Percentiles rank a stretch among this genome's conserved stretches.
Evolutionary conservation across 2,888 invertebrate genomes (phyloP).

Genomic region (Hypercompe scribonia): DNA sequence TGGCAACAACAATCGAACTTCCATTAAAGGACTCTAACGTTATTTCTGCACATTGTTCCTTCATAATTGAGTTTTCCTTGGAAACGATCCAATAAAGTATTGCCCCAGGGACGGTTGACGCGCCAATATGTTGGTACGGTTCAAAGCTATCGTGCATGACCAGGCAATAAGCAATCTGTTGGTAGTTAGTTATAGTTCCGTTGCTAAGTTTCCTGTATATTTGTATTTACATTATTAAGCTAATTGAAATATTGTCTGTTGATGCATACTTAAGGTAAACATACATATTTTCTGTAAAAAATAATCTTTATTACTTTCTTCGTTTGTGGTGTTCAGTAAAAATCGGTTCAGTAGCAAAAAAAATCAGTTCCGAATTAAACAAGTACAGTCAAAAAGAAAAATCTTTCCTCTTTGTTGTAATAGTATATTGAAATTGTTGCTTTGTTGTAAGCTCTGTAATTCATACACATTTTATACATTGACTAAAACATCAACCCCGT

Average conservation of each 20-base stretch:
- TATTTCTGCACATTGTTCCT: conserved; percentile 65
- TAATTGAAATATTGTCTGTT: background rate
- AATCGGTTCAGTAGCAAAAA: background rate
- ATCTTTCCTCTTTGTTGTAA: no score
- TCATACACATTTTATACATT: no score
- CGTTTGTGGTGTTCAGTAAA: background rate
- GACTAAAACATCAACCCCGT: background rate
- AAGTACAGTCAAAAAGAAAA: no score
- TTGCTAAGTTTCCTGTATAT: background rate
- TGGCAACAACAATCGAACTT: conserved; percentile 53
- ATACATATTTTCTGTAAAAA: background rate
- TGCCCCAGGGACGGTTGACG: conserved; percentile 53
- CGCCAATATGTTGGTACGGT: conserved; percentile 44
- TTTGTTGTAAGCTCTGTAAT: no score
- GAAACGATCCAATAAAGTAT: conserved; percentile 72
- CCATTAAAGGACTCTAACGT: conserved; percentile 53
- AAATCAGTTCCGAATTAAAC: no score
- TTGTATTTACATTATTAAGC: background rate
- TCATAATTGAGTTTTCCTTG: conserved; percentile 75
- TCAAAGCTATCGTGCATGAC: conserved; percentile 51
- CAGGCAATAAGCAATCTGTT: conserved; percentile 33
- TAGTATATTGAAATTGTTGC: no score
- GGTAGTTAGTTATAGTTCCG: background rate
- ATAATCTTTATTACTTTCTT: no score
- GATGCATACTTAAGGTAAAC: background rate